phyloP scores from a whole-genome alignment of 1,140 invertebrate species.

The Magallana ariakensis region DNA sequence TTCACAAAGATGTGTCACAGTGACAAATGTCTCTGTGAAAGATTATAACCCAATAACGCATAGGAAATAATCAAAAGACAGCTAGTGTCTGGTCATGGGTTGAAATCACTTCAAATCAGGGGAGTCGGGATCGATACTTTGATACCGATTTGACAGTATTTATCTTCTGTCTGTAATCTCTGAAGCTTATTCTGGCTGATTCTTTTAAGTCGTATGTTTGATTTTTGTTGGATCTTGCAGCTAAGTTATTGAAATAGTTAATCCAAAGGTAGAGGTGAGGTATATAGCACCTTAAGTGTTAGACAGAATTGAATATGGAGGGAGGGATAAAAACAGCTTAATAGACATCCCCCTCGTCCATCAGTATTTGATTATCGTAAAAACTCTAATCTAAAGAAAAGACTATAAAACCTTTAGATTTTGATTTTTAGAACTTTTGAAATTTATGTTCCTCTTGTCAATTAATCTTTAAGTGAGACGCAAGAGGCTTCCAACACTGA shows the following conservation, averaged over 20 bases:
- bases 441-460: too few relatives aligned
- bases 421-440: too few relatives aligned
- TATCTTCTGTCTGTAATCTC: slow-evolving; percentile 2
- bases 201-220: slow-evolving; percentile 12
- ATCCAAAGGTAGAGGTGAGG: neutral
- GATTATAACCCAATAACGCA: too few relatives aligned
- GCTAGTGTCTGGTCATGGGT: neutral
- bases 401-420: too few relatives aligned
- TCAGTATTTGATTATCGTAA: neutral
- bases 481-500: too few relatives aligned
- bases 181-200: neutral
- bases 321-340: neutral
- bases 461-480: too few relatives aligned
- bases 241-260: neutral
- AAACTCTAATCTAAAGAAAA: too few relatives aligned
- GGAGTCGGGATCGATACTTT: neutral
- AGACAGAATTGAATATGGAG: neutral
- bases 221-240: neutral
- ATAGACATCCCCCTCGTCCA: neutral
- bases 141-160: neutral
- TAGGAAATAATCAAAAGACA: neutral
- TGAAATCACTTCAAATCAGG: slow-evolving; percentile 1
- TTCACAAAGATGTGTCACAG: too few relatives aligned
- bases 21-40: too few relatives aligned
- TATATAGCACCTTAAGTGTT: neutral